Evolutionary conservation across 2,888 invertebrate genomes (phyloP).

Genomic region (Dicroscelio sp.): DNA sequence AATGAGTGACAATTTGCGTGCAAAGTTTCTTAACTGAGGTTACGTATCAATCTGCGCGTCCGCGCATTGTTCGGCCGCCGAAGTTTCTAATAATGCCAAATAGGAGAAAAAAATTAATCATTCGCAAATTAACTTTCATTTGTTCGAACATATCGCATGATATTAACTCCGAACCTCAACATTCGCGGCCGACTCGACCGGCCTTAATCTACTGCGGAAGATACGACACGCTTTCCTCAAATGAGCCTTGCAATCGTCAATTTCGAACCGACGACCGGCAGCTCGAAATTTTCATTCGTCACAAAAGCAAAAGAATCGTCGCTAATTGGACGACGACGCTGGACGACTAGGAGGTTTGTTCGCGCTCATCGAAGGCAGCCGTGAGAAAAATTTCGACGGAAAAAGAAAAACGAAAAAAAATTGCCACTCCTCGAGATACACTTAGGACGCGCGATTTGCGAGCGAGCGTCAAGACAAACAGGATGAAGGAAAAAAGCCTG

Average conservation of each 20-base stretch:
- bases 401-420: too few relatives aligned
- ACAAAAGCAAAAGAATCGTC: too few relatives aligned
- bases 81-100: constrained; percentile 32
- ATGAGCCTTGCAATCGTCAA: constrained; percentile 49
- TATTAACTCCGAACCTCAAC: constrained; percentile 55
- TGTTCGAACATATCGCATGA: constrained; percentile 48
- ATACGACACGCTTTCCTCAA: constrained; percentile 74
- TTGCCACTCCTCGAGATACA: not conserved
- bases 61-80: not conserved
- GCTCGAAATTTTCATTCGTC: too few relatives aligned
- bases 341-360: too few relatives aligned
- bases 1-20: too few relatives aligned
- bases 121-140: constrained; percentile 59
- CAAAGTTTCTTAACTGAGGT: not conserved
- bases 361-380: not conserved
- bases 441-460: not conserved
- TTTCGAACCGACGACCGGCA: constrained; percentile 28
- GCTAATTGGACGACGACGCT: too few relatives aligned
- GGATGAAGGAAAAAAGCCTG: not conserved
- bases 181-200: constrained; percentile 78
- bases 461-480: not conserved
- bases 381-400: too few relatives aligned
- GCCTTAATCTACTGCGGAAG: constrained; percentile 81
- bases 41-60: not conserved
- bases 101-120: constrained; percentile 32